These are phyloP conservation scores for Chondrilla cf. caribensis DNA, from an alignment of 37 sponge, comb jelly and placozoan genomes.

Conservation along the genomic window DNA sequence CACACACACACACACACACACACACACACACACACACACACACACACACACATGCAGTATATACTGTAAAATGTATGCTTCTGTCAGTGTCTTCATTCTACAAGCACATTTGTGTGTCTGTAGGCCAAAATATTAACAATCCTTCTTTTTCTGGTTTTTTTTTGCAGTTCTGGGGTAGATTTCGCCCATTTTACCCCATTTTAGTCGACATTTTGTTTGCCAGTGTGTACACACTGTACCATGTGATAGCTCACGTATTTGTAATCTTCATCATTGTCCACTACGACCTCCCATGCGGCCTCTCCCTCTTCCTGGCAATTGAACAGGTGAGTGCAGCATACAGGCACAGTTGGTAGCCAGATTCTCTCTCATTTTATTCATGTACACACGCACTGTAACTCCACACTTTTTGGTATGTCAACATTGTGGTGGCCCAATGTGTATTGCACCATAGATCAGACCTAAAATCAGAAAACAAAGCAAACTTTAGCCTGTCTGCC, in stretches of 20 bases:
- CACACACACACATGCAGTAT: neutral
- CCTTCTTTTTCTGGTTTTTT: no score
- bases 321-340: constrained; percentile 79
- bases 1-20: no score
- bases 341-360: no score
- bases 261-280: constrained; percentile 40
- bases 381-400: no score
- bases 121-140: no score
- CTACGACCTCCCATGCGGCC: constrained; percentile 50
- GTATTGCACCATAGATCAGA: no score
- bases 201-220: constrained; percentile 28
- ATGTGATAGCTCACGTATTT: constrained; percentile 25
- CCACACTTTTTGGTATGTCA: no score
- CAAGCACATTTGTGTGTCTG: neutral
- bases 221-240: constrained; percentile 39
- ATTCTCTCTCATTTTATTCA: no score
- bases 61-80: neutral
- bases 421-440: no score
- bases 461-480: no score
- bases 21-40: no score
- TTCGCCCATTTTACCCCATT: neutral
- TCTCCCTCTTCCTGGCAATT: constrained; percentile 47
- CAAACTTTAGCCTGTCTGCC: no score
- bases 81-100: neutral
- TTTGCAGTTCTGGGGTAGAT: constrained; percentile 33